Base-by-base conservation (phyloP, 2,797 vertebrate genomes). In the Sebastiscus tertius region DNA sequence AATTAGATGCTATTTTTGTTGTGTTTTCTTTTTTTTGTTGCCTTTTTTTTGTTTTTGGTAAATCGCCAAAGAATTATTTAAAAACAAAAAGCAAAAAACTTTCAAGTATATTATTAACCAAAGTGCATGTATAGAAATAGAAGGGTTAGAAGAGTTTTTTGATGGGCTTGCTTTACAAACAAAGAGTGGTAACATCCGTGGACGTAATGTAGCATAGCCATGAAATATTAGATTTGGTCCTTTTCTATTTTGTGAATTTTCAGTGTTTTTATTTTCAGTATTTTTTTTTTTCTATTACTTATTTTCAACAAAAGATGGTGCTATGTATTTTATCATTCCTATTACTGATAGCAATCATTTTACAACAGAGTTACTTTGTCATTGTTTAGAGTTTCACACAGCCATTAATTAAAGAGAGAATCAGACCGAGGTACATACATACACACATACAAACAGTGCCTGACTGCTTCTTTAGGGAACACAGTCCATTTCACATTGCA, bases 251-350 rank as follows among this genome's bases (percentile, higher is more conserved):
- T 90, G 22, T 91, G 92, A 93, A 91, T 90, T 89, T 93, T 91
- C 56, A 89, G 55, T 85, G 78, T 88, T 87, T 90, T 94, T 95
- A 69, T 86, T 91, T 87, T 88, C 60, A 34, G 77, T 83, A 86
- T 94, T 94, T 52, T 52, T 52, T 46, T 49, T 52, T 93, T 96
- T 88, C 93, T 91, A 90, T 95, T 96, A 90, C 94, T 94, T 94
- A 88, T 91, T 94, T 94, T 95, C 88, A 91, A 95, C 92, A 93
- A 95, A 88, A 94, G 95, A 98, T 97, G 98, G 98, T 99, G 98
- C 98, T 99, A 99, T 97, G 94, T 96, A 97, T 96, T 97, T 97
- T 98, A 98, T 98, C 98, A 99, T 99, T 99, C 98, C 98, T 97
- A 94, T 91, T 91, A 96, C 92, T 90, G 95, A 96, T 96, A 96